Percentiles rank a stretch among this genome's conserved stretches.
These are phyloP conservation scores for Nothobranchius furzeri DNA, from an alignment of 2,113 vertebrate genomes.

Conservation along the genomic window DNA sequence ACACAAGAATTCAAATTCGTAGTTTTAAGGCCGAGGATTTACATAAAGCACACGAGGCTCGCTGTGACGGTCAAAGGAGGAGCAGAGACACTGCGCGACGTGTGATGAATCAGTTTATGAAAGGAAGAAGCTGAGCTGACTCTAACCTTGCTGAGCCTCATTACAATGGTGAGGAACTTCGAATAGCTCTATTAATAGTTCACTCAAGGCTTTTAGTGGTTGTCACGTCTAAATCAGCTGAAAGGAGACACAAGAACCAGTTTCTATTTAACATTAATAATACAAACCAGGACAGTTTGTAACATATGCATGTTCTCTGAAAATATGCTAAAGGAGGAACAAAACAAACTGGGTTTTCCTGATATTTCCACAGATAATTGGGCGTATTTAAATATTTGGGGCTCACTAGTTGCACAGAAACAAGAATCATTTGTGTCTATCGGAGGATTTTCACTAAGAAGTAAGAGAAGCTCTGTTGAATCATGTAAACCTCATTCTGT, in stretches of 20 bases:
- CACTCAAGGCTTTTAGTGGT: constrained; percentile 21
- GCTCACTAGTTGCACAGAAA: background rate
- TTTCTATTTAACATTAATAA: background rate
- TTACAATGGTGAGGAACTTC: background rate
- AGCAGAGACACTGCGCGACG: constrained; percentile 26
- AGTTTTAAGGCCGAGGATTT: constrained; percentile 5
- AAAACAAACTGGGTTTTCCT: too few species aligned
- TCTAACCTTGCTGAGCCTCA: constrained; percentile 38
- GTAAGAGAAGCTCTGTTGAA: constrained; percentile 1
- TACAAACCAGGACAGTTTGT: background rate
- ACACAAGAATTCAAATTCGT: constrained; percentile 5
- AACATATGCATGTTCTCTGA: too few species aligned
- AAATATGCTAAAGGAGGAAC: too few species aligned
- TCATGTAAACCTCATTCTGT: constrained; percentile 27
- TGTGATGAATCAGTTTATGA: constrained; percentile 43
- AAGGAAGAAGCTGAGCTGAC: constrained; percentile 57
- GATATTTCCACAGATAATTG: too few species aligned
- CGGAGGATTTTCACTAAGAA: constrained; percentile 30
- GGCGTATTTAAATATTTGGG: too few species aligned
- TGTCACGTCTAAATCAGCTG: constrained; percentile 26
- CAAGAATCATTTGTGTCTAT: constrained; percentile 14
- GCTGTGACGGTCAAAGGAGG: constrained; percentile 30
- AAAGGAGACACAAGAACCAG: background rate
- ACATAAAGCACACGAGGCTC: background rate
- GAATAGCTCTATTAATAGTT: constrained; percentile 12